These are phyloP conservation scores for Brachionus manjavacas DNA, from an alignment of 1,140 invertebrate genomes.

Conservation along the genomic window DNA sequence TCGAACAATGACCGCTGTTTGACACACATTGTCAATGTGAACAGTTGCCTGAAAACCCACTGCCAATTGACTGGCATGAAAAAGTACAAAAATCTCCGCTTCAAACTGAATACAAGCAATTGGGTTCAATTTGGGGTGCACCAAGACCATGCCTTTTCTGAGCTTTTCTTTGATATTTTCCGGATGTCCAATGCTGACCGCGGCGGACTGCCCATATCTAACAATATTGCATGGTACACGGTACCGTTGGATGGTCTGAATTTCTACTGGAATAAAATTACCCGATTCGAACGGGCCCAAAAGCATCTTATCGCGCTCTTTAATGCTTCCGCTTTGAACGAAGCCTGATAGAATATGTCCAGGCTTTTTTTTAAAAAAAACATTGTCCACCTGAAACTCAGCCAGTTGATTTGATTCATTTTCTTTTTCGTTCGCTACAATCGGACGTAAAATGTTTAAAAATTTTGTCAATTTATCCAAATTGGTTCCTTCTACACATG, in stretches of 20 bases:
- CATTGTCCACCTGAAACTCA: constrained; percentile 56
- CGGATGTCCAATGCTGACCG: constrained; percentile 69
- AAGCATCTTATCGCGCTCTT: constrained; percentile 72
- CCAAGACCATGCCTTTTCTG: constrained; percentile 62
- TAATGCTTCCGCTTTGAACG: constrained; percentile 75
- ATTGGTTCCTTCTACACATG: constrained; percentile 83
- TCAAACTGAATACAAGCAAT: constrained; percentile 53
- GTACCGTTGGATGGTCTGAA: constrained; percentile 81
- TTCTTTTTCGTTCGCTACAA: constrained; percentile 67
- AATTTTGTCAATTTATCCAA: constrained; percentile 64
- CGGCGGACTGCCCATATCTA: constrained; percentile 81
- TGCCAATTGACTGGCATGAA: constrained; percentile 75
- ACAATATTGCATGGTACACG: constrained; percentile 79
- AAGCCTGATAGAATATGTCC: constrained; percentile 75
- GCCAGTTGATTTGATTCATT: constrained; percentile 63
- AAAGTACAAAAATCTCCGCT: constrained; percentile 78
- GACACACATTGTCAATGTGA: constrained; percentile 86
- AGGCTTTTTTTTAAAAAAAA: constrained; percentile 43
- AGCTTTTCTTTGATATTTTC: constrained; percentile 49
- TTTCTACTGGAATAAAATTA: constrained; percentile 70
- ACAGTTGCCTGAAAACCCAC: constrained; percentile 86
- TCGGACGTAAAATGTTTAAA: constrained; percentile 68
- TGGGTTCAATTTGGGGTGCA: constrained; percentile 51
- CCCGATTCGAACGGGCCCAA: constrained; percentile 79
- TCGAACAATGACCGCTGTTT: constrained; percentile 71